Percentiles rank a stretch among this genome's conserved stretches.
These are phyloP conservation scores for Cheilosia vernalis DNA, from an alignment of 2,888 invertebrate genomes.

Conservation along the genomic window DNA sequence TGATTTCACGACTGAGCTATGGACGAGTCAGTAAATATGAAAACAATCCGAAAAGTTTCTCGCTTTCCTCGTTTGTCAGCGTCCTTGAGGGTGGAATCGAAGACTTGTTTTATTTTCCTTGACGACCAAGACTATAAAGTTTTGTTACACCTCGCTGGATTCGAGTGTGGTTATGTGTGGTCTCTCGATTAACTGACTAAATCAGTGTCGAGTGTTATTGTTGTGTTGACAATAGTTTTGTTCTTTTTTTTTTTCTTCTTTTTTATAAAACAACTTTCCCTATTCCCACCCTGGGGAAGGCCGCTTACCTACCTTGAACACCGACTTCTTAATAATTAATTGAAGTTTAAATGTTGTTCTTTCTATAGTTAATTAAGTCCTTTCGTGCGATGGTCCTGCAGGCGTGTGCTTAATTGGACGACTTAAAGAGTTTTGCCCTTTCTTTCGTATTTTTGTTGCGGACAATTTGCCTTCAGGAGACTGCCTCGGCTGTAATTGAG, in stretches of 20 bases:
- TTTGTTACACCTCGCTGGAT: neutral
- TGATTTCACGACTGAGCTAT: slow-evolving; percentile 69
- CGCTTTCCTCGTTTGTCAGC: neutral
- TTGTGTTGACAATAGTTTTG: neutral
- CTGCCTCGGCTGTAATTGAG: slow-evolving; percentile 29
- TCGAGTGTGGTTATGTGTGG: neutral
- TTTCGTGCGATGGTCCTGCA: slow-evolving; percentile 27
- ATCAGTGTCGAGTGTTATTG: neutral
- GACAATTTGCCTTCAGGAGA: slow-evolving; percentile 10
- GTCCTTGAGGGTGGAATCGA: neutral
- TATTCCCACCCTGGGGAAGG: neutral
- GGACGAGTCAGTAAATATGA: slow-evolving; percentile 57
- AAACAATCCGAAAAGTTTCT: slow-evolving; percentile 53
- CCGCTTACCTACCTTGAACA: neutral
- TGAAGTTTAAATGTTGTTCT: slow-evolving; percentile 37
- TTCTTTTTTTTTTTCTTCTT: too few relatives aligned
- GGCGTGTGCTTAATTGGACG: slow-evolving; percentile 43
- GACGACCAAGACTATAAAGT: slow-evolving; percentile 7
- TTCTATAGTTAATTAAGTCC: slow-evolving; percentile 35
- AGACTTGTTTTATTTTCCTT: slow-evolving; percentile 1
- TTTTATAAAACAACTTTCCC: too few relatives aligned
- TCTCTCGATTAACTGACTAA: neutral
- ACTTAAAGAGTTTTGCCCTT: slow-evolving; percentile 25
- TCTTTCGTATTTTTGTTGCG: slow-evolving; percentile 3
- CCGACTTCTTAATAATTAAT: slow-evolving; percentile 11